phyloP scores from a whole-genome alignment of 2,888 invertebrate genomes.

The Acronicta leporina region DNA sequence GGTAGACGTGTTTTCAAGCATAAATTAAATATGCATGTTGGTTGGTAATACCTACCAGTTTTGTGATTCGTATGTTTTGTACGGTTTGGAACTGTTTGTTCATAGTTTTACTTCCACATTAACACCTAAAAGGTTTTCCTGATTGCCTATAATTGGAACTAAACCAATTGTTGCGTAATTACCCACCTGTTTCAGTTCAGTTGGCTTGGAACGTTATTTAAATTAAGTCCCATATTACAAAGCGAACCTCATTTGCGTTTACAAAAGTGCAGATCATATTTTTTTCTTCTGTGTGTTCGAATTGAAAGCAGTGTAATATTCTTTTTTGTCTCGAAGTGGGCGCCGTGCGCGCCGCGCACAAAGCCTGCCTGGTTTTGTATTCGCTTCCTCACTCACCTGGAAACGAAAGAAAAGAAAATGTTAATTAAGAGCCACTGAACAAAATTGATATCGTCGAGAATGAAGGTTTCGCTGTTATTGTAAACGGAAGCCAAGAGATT shows the following conservation, averaged over 20 bases:
- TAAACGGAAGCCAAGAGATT: conserved; percentile 78
- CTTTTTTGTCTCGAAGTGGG: conserved; percentile 78
- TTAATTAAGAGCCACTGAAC: conserved; percentile 88
- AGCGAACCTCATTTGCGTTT: conserved; percentile 86
- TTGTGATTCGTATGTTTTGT: conserved; percentile 14
- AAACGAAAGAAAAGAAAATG: conserved; percentile 88
- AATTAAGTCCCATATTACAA: conserved; percentile 81
- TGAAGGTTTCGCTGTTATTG: conserved; percentile 79
- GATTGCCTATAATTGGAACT: conserved; percentile 45
- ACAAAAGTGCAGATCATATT: conserved; percentile 87
- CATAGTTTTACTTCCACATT: conserved; percentile 16
- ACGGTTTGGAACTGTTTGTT: conserved; percentile 14
- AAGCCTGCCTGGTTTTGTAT: conserved; percentile 81
- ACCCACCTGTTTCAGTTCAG: conserved; percentile 66
- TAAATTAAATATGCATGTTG: conserved; percentile 23
- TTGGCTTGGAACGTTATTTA: conserved; percentile 74
- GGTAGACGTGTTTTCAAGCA: conserved; percentile 32
- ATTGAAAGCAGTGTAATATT: conserved; percentile 87
- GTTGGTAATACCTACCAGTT: conserved; percentile 2
- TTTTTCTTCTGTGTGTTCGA: conserved; percentile 80
- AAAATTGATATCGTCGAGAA: conserved; percentile 85
- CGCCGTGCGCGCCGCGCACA: conserved; percentile 73
- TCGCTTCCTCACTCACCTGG: conserved; percentile 86
- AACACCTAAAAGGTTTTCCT: conserved; percentile 21
- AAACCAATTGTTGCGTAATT: conserved; percentile 63